phyloP scores from a whole-genome alignment of 1,140 invertebrate species.

The Rhynchophorus ferrugineus region DNA sequence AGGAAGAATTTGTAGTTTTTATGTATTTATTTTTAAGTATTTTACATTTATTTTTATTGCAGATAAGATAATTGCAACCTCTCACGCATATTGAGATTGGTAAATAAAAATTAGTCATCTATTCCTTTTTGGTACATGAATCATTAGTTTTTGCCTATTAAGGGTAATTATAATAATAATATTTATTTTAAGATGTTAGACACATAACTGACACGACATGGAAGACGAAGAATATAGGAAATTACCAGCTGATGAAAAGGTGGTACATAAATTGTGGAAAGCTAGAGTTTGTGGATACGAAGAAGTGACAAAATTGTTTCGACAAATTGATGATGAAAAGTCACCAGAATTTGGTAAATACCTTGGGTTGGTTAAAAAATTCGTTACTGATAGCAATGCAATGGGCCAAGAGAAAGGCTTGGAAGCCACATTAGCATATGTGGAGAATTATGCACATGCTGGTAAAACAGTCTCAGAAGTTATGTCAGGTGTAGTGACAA shows the following conservation, averaged over 20 bases:
- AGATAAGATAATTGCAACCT: background rate
- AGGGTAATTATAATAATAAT: background rate
- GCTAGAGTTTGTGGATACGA: conserved; percentile 89
- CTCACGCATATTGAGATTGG: no score
- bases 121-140: background rate
- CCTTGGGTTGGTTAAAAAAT: conserved; percentile 87
- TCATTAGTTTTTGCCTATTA: background rate
- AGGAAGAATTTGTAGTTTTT: background rate
- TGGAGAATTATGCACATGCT: conserved; percentile 80
- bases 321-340: conserved; percentile 82
- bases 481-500: conserved; percentile 79
- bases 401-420: conserved; percentile 93
- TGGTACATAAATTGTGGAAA: conserved; percentile 94
- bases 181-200: background rate
- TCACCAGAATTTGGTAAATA: conserved; percentile 90
- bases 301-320: conserved; percentile 83
- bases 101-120: no score
- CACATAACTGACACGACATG: conserved; percentile 43
- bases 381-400: conserved; percentile 91
- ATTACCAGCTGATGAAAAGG: conserved; percentile 82
- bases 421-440: conserved; percentile 81
- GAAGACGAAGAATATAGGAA: conserved; percentile 91
- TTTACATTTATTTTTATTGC: background rate
- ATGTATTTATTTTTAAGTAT: background rate
- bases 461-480: conserved; percentile 85